These are phyloP conservation scores for Apamea epomidion DNA, from an alignment of 2,888 invertebrate genomes.

Conservation along the genomic window DNA sequence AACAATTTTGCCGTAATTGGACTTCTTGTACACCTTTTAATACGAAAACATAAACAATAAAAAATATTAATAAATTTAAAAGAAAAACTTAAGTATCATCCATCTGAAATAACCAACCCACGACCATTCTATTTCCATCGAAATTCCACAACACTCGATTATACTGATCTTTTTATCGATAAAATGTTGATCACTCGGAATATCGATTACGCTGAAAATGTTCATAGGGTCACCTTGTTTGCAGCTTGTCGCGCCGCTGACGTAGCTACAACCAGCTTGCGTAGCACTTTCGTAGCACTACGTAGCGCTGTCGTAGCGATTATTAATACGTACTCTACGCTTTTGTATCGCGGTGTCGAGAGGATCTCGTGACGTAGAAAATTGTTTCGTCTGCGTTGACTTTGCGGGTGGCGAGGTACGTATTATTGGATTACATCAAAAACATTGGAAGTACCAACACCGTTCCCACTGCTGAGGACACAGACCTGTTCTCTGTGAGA, in stretches of 20 bases:
- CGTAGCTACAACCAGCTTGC: conserved; percentile 43
- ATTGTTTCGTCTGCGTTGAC: not conserved
- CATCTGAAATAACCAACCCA: not conserved
- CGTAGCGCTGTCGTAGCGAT: conserved; percentile 53
- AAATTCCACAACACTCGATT: conserved; percentile 26
- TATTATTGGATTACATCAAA: conserved; percentile 6
- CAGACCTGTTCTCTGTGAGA: not conserved
- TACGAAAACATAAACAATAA: not conserved
- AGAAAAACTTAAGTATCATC: not conserved
- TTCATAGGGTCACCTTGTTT: conserved; percentile 42
- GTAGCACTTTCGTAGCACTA: conserved; percentile 59
- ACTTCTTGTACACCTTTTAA: not conserved
- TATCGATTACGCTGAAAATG: conserved; percentile 49
- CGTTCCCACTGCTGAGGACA: not conserved
- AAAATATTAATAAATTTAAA: not conserved
- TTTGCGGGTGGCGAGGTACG: not conserved
- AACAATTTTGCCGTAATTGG: not conserved
- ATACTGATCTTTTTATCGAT: conserved; percentile 31
- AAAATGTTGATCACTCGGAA: conserved; percentile 46
- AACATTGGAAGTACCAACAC: not conserved
- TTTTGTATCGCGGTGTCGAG: conserved; percentile 10
- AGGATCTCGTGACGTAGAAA: conserved; percentile 10
- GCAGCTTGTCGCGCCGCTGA: conserved; percentile 51
- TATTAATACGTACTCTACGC: conserved; percentile 35
- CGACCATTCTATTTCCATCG: conserved; percentile 10